Conservation (phyloP, 1,140 invertebrate genomes). For the Holcopasites calliopsidis region DNA sequence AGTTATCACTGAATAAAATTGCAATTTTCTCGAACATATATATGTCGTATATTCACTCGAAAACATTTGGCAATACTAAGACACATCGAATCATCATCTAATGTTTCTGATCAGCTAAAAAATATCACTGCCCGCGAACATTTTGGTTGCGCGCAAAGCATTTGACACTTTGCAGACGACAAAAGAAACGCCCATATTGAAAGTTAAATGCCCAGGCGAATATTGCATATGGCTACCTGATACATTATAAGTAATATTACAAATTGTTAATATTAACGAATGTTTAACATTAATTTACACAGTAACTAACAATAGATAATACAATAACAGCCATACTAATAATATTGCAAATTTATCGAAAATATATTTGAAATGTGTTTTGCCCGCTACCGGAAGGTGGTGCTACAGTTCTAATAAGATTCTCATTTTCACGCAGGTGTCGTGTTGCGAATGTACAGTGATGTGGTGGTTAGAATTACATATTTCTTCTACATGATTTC, state of each 20-base stretch:
- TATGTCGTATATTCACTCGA: conserved; percentile 7
- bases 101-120: conserved; percentile 9
- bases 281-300: not conserved
- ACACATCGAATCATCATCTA: not conserved
- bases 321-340: not conserved
- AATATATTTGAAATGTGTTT: conserved; percentile 19
- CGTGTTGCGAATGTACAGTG: not conserved
- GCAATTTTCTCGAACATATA: conserved; percentile 17
- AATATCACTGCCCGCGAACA: conserved; percentile 14
- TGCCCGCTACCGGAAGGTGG: not conserved
- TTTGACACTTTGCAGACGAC: conserved; percentile 67
- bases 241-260: conserved; percentile 53
- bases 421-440: not conserved
- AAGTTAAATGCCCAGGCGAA: conserved; percentile 20
- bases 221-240: conserved; percentile 49
- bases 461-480: not conserved
- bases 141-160: conserved; percentile 40
- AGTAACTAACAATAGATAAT: not conserved
- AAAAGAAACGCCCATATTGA: conserved; percentile 66
- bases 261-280: not conserved
- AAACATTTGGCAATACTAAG: not conserved
- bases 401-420: not conserved
- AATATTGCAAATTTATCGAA: not conserved
- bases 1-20: conserved; percentile 12
- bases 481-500: not conserved